Percentiles rank a stretch among this genome's conserved stretches.
Evolutionary conservation across 2,113 vertebrate genomes (phyloP).

Genomic region (Hemiprocne comata): DNA sequence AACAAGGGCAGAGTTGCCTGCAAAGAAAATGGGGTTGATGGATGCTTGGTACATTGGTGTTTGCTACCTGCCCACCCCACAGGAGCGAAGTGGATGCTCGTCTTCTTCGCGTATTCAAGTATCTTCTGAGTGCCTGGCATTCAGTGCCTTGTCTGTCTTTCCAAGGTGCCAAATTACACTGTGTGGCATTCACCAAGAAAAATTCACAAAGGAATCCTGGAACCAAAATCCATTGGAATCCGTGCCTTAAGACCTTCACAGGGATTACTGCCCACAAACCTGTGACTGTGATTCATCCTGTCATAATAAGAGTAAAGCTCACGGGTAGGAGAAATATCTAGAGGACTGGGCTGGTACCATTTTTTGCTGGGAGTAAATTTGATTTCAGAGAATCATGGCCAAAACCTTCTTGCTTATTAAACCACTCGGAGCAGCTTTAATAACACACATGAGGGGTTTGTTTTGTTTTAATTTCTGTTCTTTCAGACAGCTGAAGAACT

Average conservation of each 20-base stretch:
- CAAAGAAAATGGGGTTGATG: neutral
- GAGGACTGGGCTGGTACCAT: neutral
- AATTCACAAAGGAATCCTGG: neutral
- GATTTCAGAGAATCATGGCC: neutral
- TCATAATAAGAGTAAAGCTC: neutral
- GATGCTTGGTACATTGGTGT: neutral
- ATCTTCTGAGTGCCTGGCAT: neutral
- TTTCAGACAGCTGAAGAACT: neutral
- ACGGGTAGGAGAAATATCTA: neutral
- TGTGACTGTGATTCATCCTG: constrained; percentile 13
- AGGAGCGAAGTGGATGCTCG: neutral
- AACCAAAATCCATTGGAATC: neutral
- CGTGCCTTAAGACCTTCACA: neutral
- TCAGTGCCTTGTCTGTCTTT: neutral
- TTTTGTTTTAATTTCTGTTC: neutral
- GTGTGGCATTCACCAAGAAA: neutral
- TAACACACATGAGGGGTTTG: neutral
- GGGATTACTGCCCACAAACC: neutral
- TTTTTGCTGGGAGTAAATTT: neutral
- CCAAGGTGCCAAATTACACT: neutral
- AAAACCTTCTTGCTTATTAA: neutral
- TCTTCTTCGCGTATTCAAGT: neutral
- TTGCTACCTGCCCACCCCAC: neutral
- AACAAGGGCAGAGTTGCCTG: too few species aligned
- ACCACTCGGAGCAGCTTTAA: neutral